Evolutionary conservation across 1,140 invertebrate genomes (phyloP).

Genomic region (Triops longicaudatus): DNA sequence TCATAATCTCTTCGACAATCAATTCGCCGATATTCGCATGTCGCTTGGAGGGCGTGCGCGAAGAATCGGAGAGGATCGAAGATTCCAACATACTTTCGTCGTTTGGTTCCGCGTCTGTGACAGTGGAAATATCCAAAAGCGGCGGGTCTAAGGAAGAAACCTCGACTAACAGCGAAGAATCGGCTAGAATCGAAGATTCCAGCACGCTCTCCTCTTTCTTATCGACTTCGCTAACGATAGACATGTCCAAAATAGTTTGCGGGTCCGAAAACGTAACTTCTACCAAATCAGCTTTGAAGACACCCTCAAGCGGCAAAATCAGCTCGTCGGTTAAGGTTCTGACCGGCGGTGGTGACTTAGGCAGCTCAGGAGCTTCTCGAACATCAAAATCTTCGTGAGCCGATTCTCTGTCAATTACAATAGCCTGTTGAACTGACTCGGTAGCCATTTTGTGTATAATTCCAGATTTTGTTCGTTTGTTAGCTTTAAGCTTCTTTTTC

Average conservation of each 20-base stretch:
- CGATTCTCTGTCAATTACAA: background rate
- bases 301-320: background rate
- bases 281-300: slow-evolving; percentile 16
- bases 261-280: background rate
- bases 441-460: background rate
- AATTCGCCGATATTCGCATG: background rate
- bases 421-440: background rate
- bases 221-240: background rate
- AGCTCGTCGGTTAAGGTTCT: background rate
- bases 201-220: background rate
- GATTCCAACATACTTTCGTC: background rate
- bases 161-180: background rate
- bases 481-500: background rate
- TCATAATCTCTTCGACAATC: background rate
- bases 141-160: background rate
- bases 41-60: background rate
- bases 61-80: background rate
- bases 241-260: background rate
- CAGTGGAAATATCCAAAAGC: background rate
- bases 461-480: background rate
- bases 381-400: background rate
- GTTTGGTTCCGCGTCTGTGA: background rate
- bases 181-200: background rate
- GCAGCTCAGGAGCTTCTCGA: background rate
- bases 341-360: slow-evolving; percentile 11